Evolutionary conservation across 64 coral and sea anemone genomes (phyloP), one percentile per base, ranked within the genome.

Genomic region (Porites lutea): DNA sequence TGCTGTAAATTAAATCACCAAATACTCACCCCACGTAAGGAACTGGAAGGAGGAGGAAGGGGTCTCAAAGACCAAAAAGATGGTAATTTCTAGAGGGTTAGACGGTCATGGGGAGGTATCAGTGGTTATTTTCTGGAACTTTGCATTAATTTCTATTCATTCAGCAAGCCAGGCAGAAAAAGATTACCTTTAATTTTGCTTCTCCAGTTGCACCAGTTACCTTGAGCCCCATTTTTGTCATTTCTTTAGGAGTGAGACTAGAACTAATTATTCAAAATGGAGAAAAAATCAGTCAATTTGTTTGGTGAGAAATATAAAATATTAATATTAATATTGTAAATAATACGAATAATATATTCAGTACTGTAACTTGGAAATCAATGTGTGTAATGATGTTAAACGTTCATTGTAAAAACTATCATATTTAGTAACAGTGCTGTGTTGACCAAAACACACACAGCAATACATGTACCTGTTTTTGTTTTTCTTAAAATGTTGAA

Each of bases 161-260:
- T 3, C 3, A 9, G 13, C 1, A 4, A 23, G 16, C 12, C 10
- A 8, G 2, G 10, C 19, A 78, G 13, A 61, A 19, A 20, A 2
- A 37, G 8, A 16, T 16, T 79, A 96, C 97, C 97, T 98, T 98
- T 0, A 98, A 78, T 88, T 98, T 98, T 21, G 94, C 93, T 88
- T 90, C 90, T 83, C 97, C 97, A 48, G 97, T 98, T 15, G 95
- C 92, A 74, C 97, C 97, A 13, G 94, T 93, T 6, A 99, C 59
- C 69, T 98, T 98, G 4, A 98, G 75, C 6, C 97, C 97, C 82
- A 93, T 90, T 71, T 92, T 87, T 4, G 88, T 91, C 97, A 98
- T 96, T 18, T 98, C 91, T 66, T 89, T 77, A 44, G 90, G 77
- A 18, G 91, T 96, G 3, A 98, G 79, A 12, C 82, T 73, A 16